phyloP scores from a whole-genome alignment of 2,797 vertebrate genomes.

The Danio albolineatus region DNA sequence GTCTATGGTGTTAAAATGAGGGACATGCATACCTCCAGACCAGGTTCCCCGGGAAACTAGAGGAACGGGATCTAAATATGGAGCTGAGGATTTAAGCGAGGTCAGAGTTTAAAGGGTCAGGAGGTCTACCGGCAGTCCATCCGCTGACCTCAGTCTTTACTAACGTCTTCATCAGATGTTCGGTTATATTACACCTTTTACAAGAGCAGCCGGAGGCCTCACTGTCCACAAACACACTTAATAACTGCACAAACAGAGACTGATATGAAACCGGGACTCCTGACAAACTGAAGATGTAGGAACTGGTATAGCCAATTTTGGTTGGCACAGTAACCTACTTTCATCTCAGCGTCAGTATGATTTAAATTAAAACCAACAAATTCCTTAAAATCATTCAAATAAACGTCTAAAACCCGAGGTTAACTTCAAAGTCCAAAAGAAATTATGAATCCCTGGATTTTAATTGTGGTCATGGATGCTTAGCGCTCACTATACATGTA shows the following conservation, averaged over 20 bases:
- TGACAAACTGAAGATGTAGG: neutral
- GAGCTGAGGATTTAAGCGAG: conserved; percentile 51
- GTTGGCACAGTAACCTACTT: neutral
- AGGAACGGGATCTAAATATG: conserved; percentile 58
- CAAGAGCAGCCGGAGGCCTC: conserved; percentile 63
- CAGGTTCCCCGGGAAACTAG: conserved; percentile 36
- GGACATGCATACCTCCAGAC: conserved; percentile 31
- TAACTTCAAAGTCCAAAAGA: too few relatives aligned
- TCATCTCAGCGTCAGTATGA: neutral
- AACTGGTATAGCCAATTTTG: neutral
- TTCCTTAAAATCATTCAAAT: too few relatives aligned
- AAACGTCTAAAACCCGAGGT: too few relatives aligned
- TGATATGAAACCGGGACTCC: neutral
- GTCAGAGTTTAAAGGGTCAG: conserved; percentile 65
- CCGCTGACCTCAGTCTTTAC: conserved; percentile 61
- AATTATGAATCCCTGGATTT: too few relatives aligned
- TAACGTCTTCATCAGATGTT: conserved; percentile 73
- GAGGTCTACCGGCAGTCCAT: conserved; percentile 65
- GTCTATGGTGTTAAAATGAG: conserved; percentile 19
- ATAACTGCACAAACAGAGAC: conserved; percentile 3
- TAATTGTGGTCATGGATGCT: too few relatives aligned
- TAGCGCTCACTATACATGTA: too few relatives aligned
- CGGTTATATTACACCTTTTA: conserved; percentile 64
- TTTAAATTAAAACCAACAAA: too few relatives aligned
- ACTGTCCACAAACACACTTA: conserved; percentile 57